Conservation (phyloP, 2,113 vertebrate genomes). For the Myiagra hebetior region DNA sequence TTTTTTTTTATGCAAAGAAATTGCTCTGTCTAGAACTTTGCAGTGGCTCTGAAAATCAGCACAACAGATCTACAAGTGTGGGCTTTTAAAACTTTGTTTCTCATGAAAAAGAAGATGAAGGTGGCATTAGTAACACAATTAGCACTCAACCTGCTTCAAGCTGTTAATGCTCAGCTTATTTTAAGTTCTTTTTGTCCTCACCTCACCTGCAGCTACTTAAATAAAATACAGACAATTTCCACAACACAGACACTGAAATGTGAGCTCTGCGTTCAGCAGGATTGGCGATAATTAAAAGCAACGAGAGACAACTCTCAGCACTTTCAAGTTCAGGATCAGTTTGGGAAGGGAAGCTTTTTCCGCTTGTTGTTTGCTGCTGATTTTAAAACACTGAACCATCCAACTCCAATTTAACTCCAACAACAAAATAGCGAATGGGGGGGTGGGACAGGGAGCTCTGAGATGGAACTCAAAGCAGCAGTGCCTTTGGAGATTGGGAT, state of each 20-base stretch:
- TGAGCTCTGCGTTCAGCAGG: not conserved
- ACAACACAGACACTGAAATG: not conserved
- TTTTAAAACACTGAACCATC: not conserved
- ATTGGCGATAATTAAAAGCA: not conserved
- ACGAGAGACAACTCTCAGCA: not conserved
- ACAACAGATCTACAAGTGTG: no score
- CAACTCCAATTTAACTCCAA: not conserved
- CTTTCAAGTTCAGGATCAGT: not conserved
- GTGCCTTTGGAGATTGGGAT: not conserved
- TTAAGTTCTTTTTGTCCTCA: not conserved
- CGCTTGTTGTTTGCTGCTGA: not conserved
- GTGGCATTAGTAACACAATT: not conserved
- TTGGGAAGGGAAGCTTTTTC: not conserved
- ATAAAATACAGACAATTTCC: not conserved
- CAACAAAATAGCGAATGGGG: not conserved
- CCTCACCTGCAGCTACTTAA: not conserved
- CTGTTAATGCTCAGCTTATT: not conserved
- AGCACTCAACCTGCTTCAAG: not conserved
- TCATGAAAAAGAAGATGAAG: not conserved
- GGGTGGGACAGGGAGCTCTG: not conserved
- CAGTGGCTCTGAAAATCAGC: not conserved
- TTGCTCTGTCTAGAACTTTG: not conserved
- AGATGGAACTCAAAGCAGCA: not conserved
- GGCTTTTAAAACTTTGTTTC: not conserved
- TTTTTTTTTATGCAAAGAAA: not conserved